Base-by-base conservation (phyloP, 23 tunicate species). In the Clavelina lepadiformis region DNA sequence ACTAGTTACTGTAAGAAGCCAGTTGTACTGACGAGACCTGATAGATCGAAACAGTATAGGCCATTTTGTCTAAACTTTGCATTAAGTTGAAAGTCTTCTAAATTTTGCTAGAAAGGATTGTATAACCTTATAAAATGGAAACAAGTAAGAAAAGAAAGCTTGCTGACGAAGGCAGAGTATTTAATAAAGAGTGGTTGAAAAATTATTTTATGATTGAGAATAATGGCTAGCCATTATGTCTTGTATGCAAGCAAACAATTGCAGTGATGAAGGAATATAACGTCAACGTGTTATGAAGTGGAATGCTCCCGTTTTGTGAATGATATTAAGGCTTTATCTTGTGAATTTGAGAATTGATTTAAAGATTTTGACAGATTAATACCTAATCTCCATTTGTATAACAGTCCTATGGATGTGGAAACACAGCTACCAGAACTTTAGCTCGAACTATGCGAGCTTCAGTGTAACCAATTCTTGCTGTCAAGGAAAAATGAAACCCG, bases 201-300 rank as follows among this genome's bases (percentile, higher is more conserved):
- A n/a, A n/a, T n/a, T n/a, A n/a, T n/a, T n/a, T n/a, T n/a, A n/a
- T n/a, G n/a, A n/a, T n/a, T n/a, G n/a, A n/a, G n/a, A n/a, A n/a
- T n/a, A n/a, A n/a, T n/a, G n/a, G n/a, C n/a, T n/a, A n/a, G n/a
- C n/a, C n/a, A n/a, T n/a, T n/a, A n/a, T n/a, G n/a, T n/a, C n/a
- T n/a, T n/a, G n/a, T n/a, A n/a, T n/a, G n/a, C n/a, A n/a, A n/a
- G n/a, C n/a, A n/a, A n/a, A n/a, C n/a, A n/a, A n/a, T n/a, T n/a
- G n/a, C n/a, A n/a, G 75, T 53, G 47, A 69, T 38, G 64, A 76
- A 76, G 64, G 65, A 76, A 45, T 76, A 66, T 51, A 76, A 76
- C 75, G 13, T 76, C 25, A 72, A 69, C 27, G 19, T 69, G 52
- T 52, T 69, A 51, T 69, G 51, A 41, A 53, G 15, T 69, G 34